These are phyloP conservation scores for Crambe crambe DNA, from an alignment of 37 sponge, comb jelly and placozoan genomes.

Conservation along the genomic window DNA sequence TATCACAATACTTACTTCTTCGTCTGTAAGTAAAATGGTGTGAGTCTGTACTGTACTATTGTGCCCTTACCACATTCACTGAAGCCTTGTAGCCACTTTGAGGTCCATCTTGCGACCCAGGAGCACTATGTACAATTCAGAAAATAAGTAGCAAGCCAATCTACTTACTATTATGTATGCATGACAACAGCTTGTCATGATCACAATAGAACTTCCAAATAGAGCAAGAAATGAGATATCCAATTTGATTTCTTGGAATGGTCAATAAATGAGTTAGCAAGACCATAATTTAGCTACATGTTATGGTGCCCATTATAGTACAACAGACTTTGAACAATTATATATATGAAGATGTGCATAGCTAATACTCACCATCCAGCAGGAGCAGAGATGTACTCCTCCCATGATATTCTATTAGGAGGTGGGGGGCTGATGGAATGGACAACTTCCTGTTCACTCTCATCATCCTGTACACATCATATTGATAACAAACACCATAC, in stretches of 20 bases:
- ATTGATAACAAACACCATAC: background rate
- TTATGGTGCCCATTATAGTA: too few species aligned
- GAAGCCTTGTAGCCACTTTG: conserved; percentile 79
- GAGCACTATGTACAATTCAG: conserved; percentile 26
- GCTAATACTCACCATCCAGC: conserved; percentile 6
- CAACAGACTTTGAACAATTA: too few species aligned
- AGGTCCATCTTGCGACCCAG: conserved; percentile 71
- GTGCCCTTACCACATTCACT: conserved; percentile 64
- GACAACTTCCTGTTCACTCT: background rate
- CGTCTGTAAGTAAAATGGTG: conserved; percentile 35
- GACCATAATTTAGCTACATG: too few species aligned
- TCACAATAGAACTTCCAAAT: too few species aligned
- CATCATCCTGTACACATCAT: background rate
- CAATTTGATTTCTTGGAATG: too few species aligned
- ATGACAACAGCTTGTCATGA: background rate
- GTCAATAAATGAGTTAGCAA: too few species aligned
- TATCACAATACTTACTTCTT: conserved; percentile 43
- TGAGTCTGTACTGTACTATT: background rate
- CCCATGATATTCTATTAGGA: conserved; percentile 67
- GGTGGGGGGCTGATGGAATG: conserved; percentile 80
- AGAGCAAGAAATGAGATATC: too few species aligned
- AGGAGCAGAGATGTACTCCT: conserved; percentile 66
- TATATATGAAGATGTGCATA: too few species aligned
- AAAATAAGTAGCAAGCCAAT: background rate
- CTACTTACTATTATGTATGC: background rate